Base-by-base conservation (phyloP, 1,140 invertebrate genomes). In the Monomorium pharaonis region DNA sequence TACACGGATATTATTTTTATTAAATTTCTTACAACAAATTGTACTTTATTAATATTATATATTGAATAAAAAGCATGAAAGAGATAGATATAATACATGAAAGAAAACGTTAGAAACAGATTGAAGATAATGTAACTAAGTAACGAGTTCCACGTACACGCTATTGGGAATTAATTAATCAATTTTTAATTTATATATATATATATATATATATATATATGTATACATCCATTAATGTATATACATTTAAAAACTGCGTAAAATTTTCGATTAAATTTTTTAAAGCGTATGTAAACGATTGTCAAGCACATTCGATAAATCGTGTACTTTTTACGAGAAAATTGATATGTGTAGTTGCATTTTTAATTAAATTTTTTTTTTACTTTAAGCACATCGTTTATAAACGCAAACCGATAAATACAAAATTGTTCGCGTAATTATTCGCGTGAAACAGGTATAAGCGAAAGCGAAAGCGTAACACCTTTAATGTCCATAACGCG, bases 401-500 rank as follows among this genome's bases (percentile, higher is more conserved):
- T 21, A 9, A n/a, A 54, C n/a, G 4, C 18, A 51, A 54, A 54
- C n/a, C 16, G 6, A 56, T n/a, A 44, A 76, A 76, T 16, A 18
- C 24, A 37, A 30, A n/a, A 42, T 44, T 44, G 37, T 24, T 47
- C 37, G 21, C 37, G 21, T 67, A 56, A 81, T 70, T 80, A 54
- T 67, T 56, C 49, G 18, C 24, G 42, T 58, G 37, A 16, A 44
- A 65, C 58, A 21, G 10, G 6, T 18, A 80, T 37, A 42, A n/a
- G 27, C 51, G 24, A 83, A 72, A 72, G 62, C 78, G 78, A 83
- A 72, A 67, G 63, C 49, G 51, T 44, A 60, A 60, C 42, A 33
- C 37, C 24, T 58, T 83, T 21, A 42, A 44, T 33, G 37, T 44
- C 56, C 27, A 27, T 24, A 37, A 18, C 67, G 78, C 67, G 54